A percentile compares a stretch with the other conserved stretches of the same genome.
Conservation (phyloP, 2,797 vertebrate species). For the Scolopax bukidnonensis region DNA sequence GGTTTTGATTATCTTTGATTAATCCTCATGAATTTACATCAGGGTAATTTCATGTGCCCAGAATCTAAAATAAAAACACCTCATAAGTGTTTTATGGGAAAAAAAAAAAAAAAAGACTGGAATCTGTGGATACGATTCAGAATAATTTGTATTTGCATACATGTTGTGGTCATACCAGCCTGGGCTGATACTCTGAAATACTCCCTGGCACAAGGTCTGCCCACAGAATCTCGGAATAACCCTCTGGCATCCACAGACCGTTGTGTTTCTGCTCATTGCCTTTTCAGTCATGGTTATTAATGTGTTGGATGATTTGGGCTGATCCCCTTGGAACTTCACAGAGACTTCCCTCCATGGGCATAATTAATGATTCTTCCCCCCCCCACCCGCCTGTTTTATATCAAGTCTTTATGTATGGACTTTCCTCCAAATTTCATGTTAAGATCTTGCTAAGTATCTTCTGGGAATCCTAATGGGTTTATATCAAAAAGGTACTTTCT, state of each 20-base stretch:
- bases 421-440: background rate
- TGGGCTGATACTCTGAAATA: background rate
- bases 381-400: background rate
- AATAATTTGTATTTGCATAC: background rate
- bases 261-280: background rate
- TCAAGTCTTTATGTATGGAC: background rate
- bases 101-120: background rate
- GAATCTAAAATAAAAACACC: background rate
- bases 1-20: background rate
- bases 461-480: background rate
- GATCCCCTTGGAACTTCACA: background rate
- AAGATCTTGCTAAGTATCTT: background rate
- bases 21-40: background rate
- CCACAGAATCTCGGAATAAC: background rate
- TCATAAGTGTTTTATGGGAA: background rate
- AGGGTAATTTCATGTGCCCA: background rate
- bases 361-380: background rate
- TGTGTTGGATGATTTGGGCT: background rate
- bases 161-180: background rate
- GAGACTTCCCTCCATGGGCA: background rate
- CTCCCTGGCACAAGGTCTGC: background rate
- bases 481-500: background rate
- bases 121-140: background rate
- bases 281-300: fast-evolving
- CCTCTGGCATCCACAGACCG: background rate